Evolutionary conservation across 2,113 vertebrate species (phyloP).

Genomic region (Irena cyanogastra): DNA sequence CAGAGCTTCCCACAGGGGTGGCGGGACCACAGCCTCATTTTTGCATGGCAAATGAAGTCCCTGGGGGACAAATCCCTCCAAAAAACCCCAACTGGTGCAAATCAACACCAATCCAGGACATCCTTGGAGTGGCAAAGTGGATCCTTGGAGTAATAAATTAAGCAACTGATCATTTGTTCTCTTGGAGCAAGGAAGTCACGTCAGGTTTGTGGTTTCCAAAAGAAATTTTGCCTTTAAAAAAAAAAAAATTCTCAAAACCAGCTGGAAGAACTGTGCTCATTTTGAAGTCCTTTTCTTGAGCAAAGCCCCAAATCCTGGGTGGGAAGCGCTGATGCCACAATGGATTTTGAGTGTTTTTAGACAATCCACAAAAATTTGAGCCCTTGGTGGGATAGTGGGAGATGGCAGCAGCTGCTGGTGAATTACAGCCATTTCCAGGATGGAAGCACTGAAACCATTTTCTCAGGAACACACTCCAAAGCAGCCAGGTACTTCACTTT

Average conservation of each 20-base stretch:
- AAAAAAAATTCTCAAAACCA: neutral
- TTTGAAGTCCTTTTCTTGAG: neutral
- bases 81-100: neutral
- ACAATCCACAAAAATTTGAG: neutral
- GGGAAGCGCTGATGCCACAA: neutral
- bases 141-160: neutral
- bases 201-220: neutral
- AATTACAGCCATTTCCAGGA: neutral
- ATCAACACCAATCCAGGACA: neutral
- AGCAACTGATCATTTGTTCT: neutral
- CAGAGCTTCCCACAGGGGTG: neutral
- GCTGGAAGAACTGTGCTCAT: neutral
- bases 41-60: neutral
- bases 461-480: neutral
- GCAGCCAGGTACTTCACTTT: neutral
- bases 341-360: neutral
- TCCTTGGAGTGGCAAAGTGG: neutral
- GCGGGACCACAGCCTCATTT: neutral
- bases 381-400: neutral
- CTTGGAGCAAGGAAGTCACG: neutral
- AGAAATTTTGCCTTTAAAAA: neutral
- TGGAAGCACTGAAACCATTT: conserved; percentile 9
- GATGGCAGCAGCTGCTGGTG: neutral
- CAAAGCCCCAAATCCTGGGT: neutral
- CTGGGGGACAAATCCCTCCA: neutral